A percentile compares a stretch with the other conserved stretches of the same genome.
phyloP scores from a whole-genome alignment of 2,113 vertebrate species.

The Balaeniceps rex region DNA sequence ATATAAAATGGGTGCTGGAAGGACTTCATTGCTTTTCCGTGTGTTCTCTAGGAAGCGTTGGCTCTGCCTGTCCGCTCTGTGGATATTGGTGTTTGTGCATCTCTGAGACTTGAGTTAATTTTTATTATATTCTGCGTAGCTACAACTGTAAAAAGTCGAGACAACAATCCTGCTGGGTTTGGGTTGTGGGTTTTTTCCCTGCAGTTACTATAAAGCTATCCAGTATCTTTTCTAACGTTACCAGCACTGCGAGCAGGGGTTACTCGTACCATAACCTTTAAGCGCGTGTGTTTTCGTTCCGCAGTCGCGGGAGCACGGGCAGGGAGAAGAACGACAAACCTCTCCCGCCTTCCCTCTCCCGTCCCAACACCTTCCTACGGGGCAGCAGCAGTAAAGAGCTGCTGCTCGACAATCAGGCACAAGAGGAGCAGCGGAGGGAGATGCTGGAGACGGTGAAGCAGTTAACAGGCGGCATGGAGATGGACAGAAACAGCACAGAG shows the following conservation, averaged over 20 bases:
- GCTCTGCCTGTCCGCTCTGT: neutral
- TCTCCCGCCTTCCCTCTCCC: constrained; percentile 66
- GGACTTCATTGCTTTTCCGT: rapidly evolving
- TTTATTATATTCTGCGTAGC: neutral
- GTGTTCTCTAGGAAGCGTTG: neutral
- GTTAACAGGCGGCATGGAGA: constrained; percentile 75
- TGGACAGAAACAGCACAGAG: constrained; percentile 73
- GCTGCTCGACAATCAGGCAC: constrained; percentile 79
- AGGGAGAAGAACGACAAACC: constrained; percentile 91
- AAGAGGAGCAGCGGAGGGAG: constrained; percentile 83
- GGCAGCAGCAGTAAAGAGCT: constrained; percentile 87
- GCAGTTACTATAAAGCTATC: neutral
- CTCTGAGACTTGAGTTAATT: neutral
- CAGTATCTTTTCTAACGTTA: rapidly evolving
- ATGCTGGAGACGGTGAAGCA: constrained; percentile 81
- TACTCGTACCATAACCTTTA: rapidly evolving
- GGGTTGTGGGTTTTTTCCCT: rapidly evolving
- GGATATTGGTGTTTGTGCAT: neutral
- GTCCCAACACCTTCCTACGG: constrained; percentile 76
- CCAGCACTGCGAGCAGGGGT: rapidly evolving
- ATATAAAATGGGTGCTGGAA: rapidly evolving
- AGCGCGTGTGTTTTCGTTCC: neutral
- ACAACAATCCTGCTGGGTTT: neutral
- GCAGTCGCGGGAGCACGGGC: constrained; percentile 78
- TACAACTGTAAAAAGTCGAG: rapidly evolving